These are phyloP conservation scores for Resseliella maxima DNA, from an alignment of 2,888 invertebrate species.

Conservation along the genomic window DNA sequence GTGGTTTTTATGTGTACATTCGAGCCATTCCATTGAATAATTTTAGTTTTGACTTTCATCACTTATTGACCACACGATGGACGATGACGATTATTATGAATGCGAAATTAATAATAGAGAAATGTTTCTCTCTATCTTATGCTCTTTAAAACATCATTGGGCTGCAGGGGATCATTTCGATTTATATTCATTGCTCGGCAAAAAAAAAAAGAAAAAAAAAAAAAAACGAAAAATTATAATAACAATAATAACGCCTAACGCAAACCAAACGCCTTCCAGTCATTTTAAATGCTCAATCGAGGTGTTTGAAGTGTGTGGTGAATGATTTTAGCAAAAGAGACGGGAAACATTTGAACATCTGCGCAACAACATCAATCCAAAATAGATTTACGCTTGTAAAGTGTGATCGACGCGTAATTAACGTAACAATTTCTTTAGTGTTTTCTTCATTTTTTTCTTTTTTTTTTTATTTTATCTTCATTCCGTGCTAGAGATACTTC, in stretches of 20 bases:
- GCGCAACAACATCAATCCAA: conserved; percentile 10
- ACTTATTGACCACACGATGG: too few relatives aligned
- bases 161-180: background rate
- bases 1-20: too few relatives aligned
- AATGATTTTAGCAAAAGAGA: too few relatives aligned
- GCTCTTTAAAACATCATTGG: too few relatives aligned
- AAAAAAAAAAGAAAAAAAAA: too few relatives aligned
- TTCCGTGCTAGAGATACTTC: background rate
- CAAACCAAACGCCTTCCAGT: background rate
- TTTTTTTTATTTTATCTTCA: too few relatives aligned
- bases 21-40: too few relatives aligned
- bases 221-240: too few relatives aligned
- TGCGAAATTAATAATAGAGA: background rate
- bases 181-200: background rate
- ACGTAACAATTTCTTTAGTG: background rate
- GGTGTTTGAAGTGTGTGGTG: background rate
- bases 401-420: conserved; percentile 43
- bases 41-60: too few relatives aligned
- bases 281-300: background rate
- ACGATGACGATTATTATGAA: background rate
- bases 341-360: background rate
- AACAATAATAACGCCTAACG: background rate
- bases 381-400: conserved; percentile 32
- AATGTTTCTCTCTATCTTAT: background rate
- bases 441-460: background rate